Evolutionary conservation across 64 coral and sea anemone genomes (phyloP).

Genomic region (Stichodactyla helianthus): DNA sequence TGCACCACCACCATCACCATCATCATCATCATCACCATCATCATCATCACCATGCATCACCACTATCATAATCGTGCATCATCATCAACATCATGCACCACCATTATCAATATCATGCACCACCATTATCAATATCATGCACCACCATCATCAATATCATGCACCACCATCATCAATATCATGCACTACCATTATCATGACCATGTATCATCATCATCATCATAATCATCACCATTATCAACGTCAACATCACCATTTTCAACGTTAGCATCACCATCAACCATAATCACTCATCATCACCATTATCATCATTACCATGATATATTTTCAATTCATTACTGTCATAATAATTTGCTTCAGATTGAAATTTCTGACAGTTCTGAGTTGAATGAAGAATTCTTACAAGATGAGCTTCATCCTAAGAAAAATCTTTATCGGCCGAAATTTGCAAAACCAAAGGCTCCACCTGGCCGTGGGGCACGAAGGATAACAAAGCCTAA

Average conservation of each 20-base stretch:
- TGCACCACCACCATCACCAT: too few relatives aligned
- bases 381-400: constrained; percentile 78
- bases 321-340: neutral
- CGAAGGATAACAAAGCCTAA: constrained; percentile 56
- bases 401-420: constrained; percentile 86
- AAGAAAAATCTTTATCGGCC: constrained; percentile 84
- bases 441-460: constrained; percentile 93
- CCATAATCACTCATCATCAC: neutral
- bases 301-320: neutral
- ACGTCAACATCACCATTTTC: neutral
- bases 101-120: neutral
- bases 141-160: too few relatives aligned
- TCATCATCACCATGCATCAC: neutral
- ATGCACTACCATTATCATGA: neutral
- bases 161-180: neutral
- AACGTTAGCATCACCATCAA: too few relatives aligned
- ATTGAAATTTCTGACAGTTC: constrained; percentile 82
- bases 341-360: constrained; percentile 28
- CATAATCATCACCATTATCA: neutral
- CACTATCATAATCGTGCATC: too few relatives aligned
- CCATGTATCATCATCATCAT: neutral
- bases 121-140: neutral
- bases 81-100: neutral
- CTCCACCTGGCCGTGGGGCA: constrained; percentile 57
- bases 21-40: neutral